phyloP scores from a whole-genome alignment of 2,888 invertebrate species.

The Andrena trimmerana region DNA sequence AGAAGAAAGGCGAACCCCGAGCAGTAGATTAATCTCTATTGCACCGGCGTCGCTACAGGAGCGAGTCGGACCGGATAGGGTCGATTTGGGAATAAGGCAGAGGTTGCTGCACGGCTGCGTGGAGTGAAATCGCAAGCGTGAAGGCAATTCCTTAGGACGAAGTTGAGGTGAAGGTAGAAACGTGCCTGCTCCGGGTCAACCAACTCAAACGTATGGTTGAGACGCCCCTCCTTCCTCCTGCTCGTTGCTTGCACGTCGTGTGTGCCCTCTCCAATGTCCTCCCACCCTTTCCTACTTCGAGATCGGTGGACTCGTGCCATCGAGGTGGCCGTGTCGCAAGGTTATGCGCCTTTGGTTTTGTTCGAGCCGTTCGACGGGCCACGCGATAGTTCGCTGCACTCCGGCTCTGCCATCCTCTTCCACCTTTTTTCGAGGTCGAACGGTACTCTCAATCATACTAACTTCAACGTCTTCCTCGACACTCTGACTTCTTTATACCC shows the following conservation, averaged over 20 bases:
- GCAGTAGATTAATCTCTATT: slow-evolving; percentile 18
- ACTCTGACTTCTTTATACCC: no score
- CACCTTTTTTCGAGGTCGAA: background rate
- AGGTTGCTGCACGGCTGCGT: slow-evolving; percentile 61
- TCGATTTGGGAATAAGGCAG: slow-evolving; percentile 49
- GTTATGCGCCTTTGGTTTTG: slow-evolving; percentile 56
- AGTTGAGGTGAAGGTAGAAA: slow-evolving; percentile 79
- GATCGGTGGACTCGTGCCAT: slow-evolving; percentile 76
- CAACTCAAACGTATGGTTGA: slow-evolving; percentile 82
- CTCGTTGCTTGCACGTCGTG: slow-evolving; percentile 76
- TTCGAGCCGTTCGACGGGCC: slow-evolving; percentile 30
- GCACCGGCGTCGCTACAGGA: slow-evolving; percentile 10
- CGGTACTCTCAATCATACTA: background rate
- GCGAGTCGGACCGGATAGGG: slow-evolving; percentile 47
- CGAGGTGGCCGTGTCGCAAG: slow-evolving; percentile 73
- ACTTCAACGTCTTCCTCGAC: background rate
- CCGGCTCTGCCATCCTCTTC: background rate
- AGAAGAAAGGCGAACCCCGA: background rate
- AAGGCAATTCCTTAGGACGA: slow-evolving; percentile 81
- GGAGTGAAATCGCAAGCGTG: slow-evolving; percentile 82
- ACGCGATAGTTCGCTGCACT: slow-evolving; percentile 21
- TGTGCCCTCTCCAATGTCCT: slow-evolving; percentile 69
- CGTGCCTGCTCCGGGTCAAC: slow-evolving; percentile 82
- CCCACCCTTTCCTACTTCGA: slow-evolving; percentile 59
- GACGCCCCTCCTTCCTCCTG: slow-evolving; percentile 75